phyloP scores from a whole-genome alignment of 2,888 invertebrate genomes.

The Cyrtodaria siliqua region DNA sequence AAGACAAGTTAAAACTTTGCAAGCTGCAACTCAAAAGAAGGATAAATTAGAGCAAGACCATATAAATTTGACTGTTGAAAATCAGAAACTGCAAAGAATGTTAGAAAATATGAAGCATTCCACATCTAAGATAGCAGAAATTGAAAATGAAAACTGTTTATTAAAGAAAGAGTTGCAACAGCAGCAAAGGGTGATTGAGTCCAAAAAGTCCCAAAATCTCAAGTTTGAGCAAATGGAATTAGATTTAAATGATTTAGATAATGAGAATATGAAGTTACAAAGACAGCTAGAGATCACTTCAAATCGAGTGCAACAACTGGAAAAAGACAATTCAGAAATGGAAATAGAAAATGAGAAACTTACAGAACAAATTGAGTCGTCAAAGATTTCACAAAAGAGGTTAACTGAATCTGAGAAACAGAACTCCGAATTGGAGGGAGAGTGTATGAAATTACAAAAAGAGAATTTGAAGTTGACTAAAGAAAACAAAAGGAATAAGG shows the following conservation, averaged over 20 bases:
- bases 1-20: constrained; percentile 76
- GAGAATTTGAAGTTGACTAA: constrained; percentile 92
- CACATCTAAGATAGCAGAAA: constrained; percentile 79
- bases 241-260: constrained; percentile 82
- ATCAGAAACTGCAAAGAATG: constrained; percentile 83
- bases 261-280: constrained; percentile 85
- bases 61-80: constrained; percentile 84
- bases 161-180: constrained; percentile 80
- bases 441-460: constrained; percentile 91
- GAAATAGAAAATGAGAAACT: constrained; percentile 85
- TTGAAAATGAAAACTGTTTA: constrained; percentile 84
- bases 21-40: constrained; percentile 71
- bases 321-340: constrained; percentile 84
- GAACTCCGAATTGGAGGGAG: constrained; percentile 91
- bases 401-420: constrained; percentile 87
- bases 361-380: constrained; percentile 82
- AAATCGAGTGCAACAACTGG: constrained; percentile 82
- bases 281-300: constrained; percentile 80
- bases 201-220: constrained; percentile 77
- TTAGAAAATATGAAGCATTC: constrained; percentile 83
- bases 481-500: constrained; percentile 93
- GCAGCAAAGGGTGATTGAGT: constrained; percentile 74
- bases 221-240: constrained; percentile 85
- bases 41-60: constrained; percentile 85
- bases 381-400: constrained; percentile 84